Percentiles rank a stretch among this genome's conserved stretches.
Evolutionary conservation across 2,888 invertebrate species (phyloP).

Genomic region (Heliconius sara): DNA sequence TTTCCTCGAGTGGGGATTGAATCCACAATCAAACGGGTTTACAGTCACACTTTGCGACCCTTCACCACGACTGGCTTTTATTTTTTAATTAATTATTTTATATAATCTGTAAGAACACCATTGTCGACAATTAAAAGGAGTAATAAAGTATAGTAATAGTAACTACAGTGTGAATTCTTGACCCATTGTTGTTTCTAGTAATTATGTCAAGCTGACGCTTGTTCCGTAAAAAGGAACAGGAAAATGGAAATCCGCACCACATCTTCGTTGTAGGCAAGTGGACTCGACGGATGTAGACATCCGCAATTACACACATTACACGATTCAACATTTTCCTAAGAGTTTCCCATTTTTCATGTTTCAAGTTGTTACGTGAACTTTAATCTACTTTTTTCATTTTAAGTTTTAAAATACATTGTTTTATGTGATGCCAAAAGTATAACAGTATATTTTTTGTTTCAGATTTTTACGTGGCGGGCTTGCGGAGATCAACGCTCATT

Average conservation of each 20-base stretch:
- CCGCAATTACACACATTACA: conserved; percentile 53
- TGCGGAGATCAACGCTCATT: neutral
- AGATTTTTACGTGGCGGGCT: conserved; percentile 17
- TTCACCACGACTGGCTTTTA: too few species aligned
- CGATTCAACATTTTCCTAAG: conserved; percentile 32
- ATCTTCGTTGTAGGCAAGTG: conserved; percentile 55
- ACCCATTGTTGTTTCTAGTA: conserved; percentile 24
- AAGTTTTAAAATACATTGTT: neutral
- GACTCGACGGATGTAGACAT: conserved; percentile 62
- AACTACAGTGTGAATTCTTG: neutral
- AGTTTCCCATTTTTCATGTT: conserved; percentile 16
- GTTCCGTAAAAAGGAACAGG: conserved; percentile 49
- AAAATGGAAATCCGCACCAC: conserved; percentile 55
- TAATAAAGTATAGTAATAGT: too few species aligned
- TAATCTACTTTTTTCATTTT: neutral
- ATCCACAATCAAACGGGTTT: too few species aligned
- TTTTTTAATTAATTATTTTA: too few species aligned
- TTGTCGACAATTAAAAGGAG: neutral
- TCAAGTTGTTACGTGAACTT: neutral
- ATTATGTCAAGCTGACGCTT: conserved; percentile 27
- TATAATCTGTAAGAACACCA: neutral
- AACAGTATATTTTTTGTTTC: conserved; percentile 24
- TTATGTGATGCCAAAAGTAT: neutral
- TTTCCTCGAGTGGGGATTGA: too few species aligned
- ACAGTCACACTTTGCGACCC: too few species aligned